phyloP scores from a whole-genome alignment of 2,113 vertebrate species.

The Passer montanus region DNA sequence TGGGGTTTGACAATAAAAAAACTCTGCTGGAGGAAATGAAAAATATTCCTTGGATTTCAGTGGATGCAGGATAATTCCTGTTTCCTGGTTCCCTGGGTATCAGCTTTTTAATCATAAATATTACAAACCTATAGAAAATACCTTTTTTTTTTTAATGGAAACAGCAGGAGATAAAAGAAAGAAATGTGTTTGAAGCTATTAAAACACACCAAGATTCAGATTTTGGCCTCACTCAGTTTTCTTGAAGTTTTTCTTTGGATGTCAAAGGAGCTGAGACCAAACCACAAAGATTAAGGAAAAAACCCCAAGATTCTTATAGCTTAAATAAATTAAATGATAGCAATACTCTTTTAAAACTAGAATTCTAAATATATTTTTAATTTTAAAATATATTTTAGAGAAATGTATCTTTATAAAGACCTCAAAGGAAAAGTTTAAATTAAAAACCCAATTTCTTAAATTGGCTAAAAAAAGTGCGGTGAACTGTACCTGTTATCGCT shows the following conservation, averaged over 20 bases:
- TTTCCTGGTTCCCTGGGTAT: too few species aligned
- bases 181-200: not conserved
- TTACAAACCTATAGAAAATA: not conserved
- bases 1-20: not conserved
- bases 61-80: not conserved
- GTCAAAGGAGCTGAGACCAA: not conserved
- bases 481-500: constrained; percentile 93
- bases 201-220: not conserved
- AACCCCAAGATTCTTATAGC: not conserved
- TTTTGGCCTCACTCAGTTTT: not conserved
- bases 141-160: not conserved
- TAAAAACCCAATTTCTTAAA: too few species aligned
- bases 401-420: not conserved
- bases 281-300: not conserved
- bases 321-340: not conserved
- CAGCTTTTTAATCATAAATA: not conserved
- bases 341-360: fast-evolving
- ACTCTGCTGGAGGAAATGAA: not conserved
- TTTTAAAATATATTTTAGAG: not conserved
- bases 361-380: not conserved
- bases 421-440: not conserved
- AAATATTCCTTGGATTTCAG: not conserved
- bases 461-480: not conserved
- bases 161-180: not conserved
- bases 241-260: not conserved